These are phyloP conservation scores for Cetonia aurata DNA, from an alignment of 2,888 invertebrate genomes.

Conservation along the genomic window DNA sequence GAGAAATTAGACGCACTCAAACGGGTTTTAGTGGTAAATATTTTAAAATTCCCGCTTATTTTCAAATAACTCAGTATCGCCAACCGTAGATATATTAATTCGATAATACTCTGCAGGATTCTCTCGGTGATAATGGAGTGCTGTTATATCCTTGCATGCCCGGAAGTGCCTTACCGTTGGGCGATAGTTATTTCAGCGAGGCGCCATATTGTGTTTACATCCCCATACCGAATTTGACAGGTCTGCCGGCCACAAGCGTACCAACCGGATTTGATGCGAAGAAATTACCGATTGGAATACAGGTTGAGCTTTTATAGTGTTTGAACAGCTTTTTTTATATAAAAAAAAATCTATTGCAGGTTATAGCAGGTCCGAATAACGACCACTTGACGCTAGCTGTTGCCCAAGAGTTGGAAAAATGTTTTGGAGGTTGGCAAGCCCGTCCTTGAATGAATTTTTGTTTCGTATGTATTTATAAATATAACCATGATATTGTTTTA, in stretches of 20 bases:
- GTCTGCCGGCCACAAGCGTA: constrained; percentile 87
- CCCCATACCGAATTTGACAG: constrained; percentile 87
- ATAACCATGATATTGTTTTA: too few relatives aligned
- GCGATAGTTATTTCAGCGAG: constrained; percentile 80
- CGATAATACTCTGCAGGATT: constrained; percentile 67
- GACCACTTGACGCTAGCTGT: constrained; percentile 90
- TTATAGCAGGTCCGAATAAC: constrained; percentile 83
- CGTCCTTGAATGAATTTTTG: constrained; percentile 67
- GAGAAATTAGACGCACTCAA: constrained; percentile 67
- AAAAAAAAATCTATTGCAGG: constrained; percentile 57
- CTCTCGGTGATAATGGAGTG: constrained; percentile 88
- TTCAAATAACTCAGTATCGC: not conserved
- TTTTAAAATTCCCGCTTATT: constrained; percentile 62
- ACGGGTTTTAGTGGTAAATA: constrained; percentile 53
- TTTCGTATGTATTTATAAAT: too few relatives aligned
- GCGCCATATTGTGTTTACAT: constrained; percentile 90
- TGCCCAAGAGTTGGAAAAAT: constrained; percentile 87
- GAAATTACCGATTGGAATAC: constrained; percentile 90
- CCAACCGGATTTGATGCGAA: constrained; percentile 86
- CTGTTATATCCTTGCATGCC: constrained; percentile 92
- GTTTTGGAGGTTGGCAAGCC: constrained; percentile 91
- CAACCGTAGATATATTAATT: not conserved
- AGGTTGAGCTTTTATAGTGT: constrained; percentile 67
- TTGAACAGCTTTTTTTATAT: too few relatives aligned
- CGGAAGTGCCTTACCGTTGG: constrained; percentile 88